Percentiles rank a stretch among this genome's conserved stretches.
Evolutionary conservation across 2,888 invertebrate species (phyloP).

Genomic region (Heliconius ethilla): DNA sequence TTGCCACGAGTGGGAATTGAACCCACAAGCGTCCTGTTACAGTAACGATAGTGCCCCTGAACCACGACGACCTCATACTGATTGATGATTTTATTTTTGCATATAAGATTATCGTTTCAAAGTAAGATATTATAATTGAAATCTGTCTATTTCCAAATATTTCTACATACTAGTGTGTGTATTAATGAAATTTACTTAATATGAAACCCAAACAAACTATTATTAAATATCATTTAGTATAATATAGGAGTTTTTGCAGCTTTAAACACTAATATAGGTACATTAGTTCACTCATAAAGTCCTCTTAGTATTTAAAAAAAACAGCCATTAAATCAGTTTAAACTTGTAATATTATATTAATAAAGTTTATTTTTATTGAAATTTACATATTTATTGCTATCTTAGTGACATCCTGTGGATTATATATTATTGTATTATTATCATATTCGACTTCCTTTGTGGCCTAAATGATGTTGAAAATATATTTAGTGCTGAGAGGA

Average conservation of each 20-base stretch:
- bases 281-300: neutral
- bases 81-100: no score
- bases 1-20: no score
- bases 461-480: constrained; percentile 43
- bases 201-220: constrained; percentile 5
- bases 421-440: constrained; percentile 50
- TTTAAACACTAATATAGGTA: neutral
- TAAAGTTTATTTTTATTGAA: constrained; percentile 1
- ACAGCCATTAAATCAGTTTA: constrained; percentile 5
- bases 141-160: neutral
- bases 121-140: neutral
- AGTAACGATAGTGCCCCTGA: no score
- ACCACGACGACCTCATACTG: no score
- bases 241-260: neutral
- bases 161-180: neutral
- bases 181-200: constrained; percentile 2
- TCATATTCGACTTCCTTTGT: constrained; percentile 50
- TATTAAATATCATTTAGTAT: constrained; percentile 15
- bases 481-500: constrained; percentile 21
- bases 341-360: neutral
- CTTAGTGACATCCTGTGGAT: constrained; percentile 66
- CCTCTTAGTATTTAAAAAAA: neutral
- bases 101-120: no score
- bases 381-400: constrained; percentile 50
- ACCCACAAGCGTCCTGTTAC: no score